Evolutionary conservation across 2,888 invertebrate genomes (phyloP).

Genomic region (Dimorphilus gyrociliatus): DNA sequence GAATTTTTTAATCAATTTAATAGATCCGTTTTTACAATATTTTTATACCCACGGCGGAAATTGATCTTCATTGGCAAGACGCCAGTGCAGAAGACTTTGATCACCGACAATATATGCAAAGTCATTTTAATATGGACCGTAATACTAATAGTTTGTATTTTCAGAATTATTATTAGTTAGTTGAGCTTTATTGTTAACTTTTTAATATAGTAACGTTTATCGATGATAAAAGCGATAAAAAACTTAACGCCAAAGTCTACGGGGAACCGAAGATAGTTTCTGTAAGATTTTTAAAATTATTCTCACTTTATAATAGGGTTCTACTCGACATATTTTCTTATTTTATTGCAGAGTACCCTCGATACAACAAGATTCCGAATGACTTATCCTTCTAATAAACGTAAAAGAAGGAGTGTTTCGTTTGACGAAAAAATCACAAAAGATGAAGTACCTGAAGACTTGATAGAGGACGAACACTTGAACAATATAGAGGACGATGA

Average conservation of each 20-base stretch:
- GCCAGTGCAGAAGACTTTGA: slow-evolving; percentile 1
- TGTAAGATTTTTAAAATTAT: no score
- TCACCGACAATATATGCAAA: slow-evolving; percentile 5
- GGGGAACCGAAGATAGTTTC: no score
- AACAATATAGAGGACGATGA: no score
- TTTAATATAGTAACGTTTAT: no score
- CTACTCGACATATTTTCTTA: slow-evolving; percentile 2
- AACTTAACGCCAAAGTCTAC: no score
- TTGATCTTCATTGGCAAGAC: slow-evolving; percentile 4
- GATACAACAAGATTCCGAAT: slow-evolving; percentile 5
- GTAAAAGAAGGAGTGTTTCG: slow-evolving; percentile 2
- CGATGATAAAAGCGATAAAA: no score
- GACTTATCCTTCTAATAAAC: slow-evolving; percentile 6
- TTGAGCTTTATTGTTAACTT: no score
- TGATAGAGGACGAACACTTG: no score
- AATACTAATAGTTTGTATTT: slow-evolving; percentile 2
- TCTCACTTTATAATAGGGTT: slow-evolving; percentile 2
- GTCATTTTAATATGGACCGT: slow-evolving; percentile 7
- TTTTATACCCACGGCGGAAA: slow-evolving; percentile 4
- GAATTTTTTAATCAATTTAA: slow-evolving; percentile 1
- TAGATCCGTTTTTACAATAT: slow-evolving; percentile 7
- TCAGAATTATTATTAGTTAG: not conserved
- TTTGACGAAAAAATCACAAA: no score
- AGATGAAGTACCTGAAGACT: no score
- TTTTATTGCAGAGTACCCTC: slow-evolving; percentile 6